Conservation (phyloP, 2,888 invertebrate genomes). For the Conchocele bisecta region DNA sequence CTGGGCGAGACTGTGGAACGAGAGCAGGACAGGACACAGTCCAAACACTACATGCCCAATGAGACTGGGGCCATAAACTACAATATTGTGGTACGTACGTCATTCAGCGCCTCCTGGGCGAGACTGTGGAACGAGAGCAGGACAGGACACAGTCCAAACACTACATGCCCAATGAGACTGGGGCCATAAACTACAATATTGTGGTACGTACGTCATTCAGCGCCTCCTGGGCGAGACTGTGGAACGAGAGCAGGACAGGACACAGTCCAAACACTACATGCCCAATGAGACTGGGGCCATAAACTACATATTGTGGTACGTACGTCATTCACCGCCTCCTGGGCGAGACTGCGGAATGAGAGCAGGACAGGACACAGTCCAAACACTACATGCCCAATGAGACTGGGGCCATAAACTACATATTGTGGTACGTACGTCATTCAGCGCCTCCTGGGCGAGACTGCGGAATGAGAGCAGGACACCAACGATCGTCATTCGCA, state of each 20-base stretch:
- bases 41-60: no score
- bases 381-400: no score
- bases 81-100: conserved; percentile 76
- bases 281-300: no score
- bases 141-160: no score
- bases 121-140: conserved; percentile 97
- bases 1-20: conserved; percentile 96
- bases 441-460: conserved; percentile 95
- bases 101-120: conserved; percentile 95
- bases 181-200: no score
- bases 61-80: no score
- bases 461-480: conserved; percentile 98
- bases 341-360: conserved; percentile 96
- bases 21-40: conserved; percentile 98
- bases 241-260: conserved; percentile 97
- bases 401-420: no score
- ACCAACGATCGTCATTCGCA: conserved; percentile 98
- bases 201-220: conserved; percentile 87
- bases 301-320: conserved; percentile 96
- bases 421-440: conserved; percentile 85
- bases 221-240: conserved; percentile 96
- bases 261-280: no score
- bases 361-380: no score
- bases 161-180: no score
- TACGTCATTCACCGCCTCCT: conserved; percentile 92